Evolutionary conservation across 2,888 invertebrate species (phyloP).

Genomic region (Hedychridium roseum): DNA sequence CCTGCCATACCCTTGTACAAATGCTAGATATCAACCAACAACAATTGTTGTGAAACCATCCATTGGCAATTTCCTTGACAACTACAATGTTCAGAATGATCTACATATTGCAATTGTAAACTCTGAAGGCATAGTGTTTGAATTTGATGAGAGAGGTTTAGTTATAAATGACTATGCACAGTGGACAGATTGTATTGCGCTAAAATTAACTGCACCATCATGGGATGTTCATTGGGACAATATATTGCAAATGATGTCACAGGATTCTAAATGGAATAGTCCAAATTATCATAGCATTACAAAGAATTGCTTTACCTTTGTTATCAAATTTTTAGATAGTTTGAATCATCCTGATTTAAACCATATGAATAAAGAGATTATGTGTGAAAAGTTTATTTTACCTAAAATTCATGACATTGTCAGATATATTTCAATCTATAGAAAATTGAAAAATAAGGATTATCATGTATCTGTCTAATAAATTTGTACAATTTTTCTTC

Average conservation of each 20-base stretch:
- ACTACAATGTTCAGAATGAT: slow-evolving; percentile 83
- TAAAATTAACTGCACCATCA: slow-evolving; percentile 46
- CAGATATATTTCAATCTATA: slow-evolving; percentile 84
- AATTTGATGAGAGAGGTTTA: slow-evolving; percentile 85
- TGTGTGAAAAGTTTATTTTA: slow-evolving; percentile 84
- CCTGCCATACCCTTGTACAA: slow-evolving; percentile 86
- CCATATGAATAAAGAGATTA: slow-evolving; percentile 58
- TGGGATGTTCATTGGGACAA: slow-evolving; percentile 56
- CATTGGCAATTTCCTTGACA: slow-evolving; percentile 84
- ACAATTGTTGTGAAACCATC: slow-evolving; percentile 89
- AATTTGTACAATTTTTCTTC: too few relatives aligned
- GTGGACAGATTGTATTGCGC: slow-evolving; percentile 50
- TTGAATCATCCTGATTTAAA: slow-evolving; percentile 68
- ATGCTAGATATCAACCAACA: slow-evolving; percentile 82
- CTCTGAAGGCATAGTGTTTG: slow-evolving; percentile 80
- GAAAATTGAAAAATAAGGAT: slow-evolving; percentile 70
- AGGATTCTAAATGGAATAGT: slow-evolving; percentile 72
- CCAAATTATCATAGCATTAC: slow-evolving; percentile 77
- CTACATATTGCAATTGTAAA: slow-evolving; percentile 91
- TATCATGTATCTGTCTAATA: slow-evolving; percentile 17
- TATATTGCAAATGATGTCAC: slow-evolving; percentile 61
- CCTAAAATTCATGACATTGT: slow-evolving; percentile 83
- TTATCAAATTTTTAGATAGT: slow-evolving; percentile 78
- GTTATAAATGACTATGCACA: slow-evolving; percentile 42
- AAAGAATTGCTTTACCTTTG: slow-evolving; percentile 89